Evolutionary conservation across 2,797 vertebrate species (phyloP).

Genomic region (Hyperoplus immaculatus): DNA sequence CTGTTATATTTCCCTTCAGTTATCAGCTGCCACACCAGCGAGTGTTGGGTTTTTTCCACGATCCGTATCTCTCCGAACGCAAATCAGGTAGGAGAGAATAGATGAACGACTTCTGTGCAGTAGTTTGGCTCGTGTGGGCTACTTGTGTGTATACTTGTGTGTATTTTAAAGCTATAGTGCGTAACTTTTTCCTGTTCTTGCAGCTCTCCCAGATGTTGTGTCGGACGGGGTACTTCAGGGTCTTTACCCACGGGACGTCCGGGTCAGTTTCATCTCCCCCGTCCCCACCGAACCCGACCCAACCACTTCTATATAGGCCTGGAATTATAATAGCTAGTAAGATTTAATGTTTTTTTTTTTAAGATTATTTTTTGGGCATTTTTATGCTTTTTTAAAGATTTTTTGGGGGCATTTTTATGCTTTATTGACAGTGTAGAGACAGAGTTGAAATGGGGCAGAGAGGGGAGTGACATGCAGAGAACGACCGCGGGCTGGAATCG

Average conservation of each 20-base stretch:
- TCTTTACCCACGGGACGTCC: constrained; percentile 80
- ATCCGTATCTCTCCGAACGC: constrained; percentile 77
- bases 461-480: no score
- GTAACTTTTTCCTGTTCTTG: constrained; percentile 21
- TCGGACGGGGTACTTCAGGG: constrained; percentile 85
- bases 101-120: no score
- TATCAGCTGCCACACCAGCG: constrained; percentile 74
- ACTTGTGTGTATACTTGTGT: neutral
- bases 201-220: constrained; percentile 84
- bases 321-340: neutral
- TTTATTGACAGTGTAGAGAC: no score
- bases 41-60: constrained; percentile 81
- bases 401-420: no score
- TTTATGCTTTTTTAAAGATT: no score
- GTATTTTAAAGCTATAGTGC: neutral
- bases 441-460: no score
- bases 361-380: neutral
- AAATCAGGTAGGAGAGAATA: constrained; percentile 73
- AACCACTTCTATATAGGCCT: constrained; percentile 24
- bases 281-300: constrained; percentile 16
- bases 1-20: constrained; percentile 53
- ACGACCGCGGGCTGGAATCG: no score
- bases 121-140: neutral
- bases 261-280: constrained; percentile 79
- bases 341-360: neutral